Evolutionary conservation across 1,140 invertebrate genomes (phyloP).

Genomic region (Papilio machaon): DNA sequence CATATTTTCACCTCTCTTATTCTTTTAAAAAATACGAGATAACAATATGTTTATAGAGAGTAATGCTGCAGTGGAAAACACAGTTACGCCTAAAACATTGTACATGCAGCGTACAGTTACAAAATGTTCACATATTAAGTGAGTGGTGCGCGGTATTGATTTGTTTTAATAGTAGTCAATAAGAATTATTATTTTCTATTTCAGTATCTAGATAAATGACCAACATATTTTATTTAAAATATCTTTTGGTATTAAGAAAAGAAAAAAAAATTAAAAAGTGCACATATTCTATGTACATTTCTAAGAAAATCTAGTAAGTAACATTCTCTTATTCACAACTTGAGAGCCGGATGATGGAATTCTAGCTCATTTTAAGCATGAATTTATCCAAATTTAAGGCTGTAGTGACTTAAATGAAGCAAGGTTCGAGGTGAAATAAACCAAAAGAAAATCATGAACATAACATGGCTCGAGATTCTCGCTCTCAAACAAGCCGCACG

Average conservation of each 20-base stretch:
- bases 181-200: background rate
- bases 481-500: constrained; percentile 26
- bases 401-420: constrained; percentile 19
- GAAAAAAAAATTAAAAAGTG: background rate
- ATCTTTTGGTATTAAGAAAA: background rate
- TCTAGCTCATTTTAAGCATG: background rate
- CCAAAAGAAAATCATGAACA: constrained; percentile 19
- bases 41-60: too few species aligned
- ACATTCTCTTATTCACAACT: background rate
- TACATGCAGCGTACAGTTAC: too few species aligned
- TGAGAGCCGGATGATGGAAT: background rate
- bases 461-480: background rate
- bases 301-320: background rate
- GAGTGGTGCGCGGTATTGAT: background rate
- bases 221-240: background rate
- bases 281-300: background rate
- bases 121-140: background rate
- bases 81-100: too few species aligned
- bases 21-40: too few species aligned
- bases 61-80: too few species aligned
- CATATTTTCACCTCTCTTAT: too few species aligned
- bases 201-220: background rate
- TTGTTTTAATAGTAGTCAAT: background rate
- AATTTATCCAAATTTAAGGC: constrained; percentile 11
- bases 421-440: constrained; percentile 20